These are phyloP conservation scores for Melieria crassipennis DNA, from an alignment of 2,888 invertebrate species.

Conservation along the genomic window DNA sequence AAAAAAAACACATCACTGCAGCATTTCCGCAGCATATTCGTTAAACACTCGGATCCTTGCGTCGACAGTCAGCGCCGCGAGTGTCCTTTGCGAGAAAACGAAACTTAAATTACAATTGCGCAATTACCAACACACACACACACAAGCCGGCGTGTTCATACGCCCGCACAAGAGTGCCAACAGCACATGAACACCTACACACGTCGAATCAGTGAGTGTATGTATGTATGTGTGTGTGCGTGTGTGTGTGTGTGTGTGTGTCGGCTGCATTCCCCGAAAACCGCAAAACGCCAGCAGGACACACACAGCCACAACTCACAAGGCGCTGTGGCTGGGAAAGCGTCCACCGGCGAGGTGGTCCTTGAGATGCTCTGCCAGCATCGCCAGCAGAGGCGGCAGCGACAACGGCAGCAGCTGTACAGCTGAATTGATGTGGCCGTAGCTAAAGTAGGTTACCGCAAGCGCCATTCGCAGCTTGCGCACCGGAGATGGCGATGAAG, in stretches of 20 bases:
- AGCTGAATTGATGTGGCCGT: background rate
- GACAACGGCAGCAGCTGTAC: background rate
- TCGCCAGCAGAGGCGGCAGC: background rate
- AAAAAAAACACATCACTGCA: background rate
- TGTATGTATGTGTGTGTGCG: no score
- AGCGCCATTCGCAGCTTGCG: background rate
- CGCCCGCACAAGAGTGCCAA: background rate
- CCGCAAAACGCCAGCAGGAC: background rate
- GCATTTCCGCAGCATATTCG: constrained; percentile 1
- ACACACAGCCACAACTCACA: background rate
- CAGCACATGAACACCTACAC: no score
- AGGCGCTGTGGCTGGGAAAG: no score
- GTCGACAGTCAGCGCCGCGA: constrained; percentile 7
- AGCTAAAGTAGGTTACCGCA: constrained; percentile 5
- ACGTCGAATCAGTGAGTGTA: no score
- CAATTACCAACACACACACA: constrained; percentile 1
- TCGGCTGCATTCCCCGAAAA: background rate
- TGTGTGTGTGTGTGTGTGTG: no score
- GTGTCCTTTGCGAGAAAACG: constrained; percentile 6
- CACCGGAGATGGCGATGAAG: background rate
- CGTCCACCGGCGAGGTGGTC: no score
- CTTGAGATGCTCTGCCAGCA: no score
- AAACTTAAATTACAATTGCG: constrained; percentile 12
- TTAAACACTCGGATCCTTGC: constrained; percentile 15
- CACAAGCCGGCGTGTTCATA: background rate